phyloP scores from a whole-genome alignment of 2,113 vertebrate genomes.

The Gymnobelideus leadbeateri region DNA sequence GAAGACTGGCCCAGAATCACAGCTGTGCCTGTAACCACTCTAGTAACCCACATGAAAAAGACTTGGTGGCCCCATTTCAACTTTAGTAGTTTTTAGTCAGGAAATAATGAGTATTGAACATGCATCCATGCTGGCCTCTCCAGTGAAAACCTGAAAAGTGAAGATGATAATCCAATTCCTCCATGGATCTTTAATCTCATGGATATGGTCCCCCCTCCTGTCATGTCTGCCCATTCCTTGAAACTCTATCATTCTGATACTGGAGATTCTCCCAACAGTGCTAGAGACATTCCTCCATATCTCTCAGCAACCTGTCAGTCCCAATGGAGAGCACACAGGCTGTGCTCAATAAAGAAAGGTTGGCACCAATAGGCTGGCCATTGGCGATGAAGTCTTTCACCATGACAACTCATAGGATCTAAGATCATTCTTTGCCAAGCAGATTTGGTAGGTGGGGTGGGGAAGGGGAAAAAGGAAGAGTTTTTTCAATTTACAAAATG shows the following conservation, averaged over 20 bases:
- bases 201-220: background rate
- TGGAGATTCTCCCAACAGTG: background rate
- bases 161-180: background rate
- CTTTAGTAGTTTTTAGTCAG: background rate
- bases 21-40: too few species aligned
- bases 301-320: background rate
- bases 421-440: background rate
- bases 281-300: background rate
- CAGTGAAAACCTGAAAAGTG: background rate
- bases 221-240: background rate
- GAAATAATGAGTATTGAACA: constrained; percentile 1
- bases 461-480: background rate
- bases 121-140: background rate
- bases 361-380: background rate
- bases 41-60: background rate
- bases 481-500: background rate
- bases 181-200: background rate
- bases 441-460: background rate
- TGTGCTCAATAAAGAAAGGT: background rate
- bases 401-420: background rate
- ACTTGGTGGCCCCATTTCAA: background rate
- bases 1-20: background rate
- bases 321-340: background rate
- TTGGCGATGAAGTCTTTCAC: background rate
- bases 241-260: background rate